phyloP scores from a whole-genome alignment of 2,113 vertebrate species.

The Hoplias malabaricus region DNA sequence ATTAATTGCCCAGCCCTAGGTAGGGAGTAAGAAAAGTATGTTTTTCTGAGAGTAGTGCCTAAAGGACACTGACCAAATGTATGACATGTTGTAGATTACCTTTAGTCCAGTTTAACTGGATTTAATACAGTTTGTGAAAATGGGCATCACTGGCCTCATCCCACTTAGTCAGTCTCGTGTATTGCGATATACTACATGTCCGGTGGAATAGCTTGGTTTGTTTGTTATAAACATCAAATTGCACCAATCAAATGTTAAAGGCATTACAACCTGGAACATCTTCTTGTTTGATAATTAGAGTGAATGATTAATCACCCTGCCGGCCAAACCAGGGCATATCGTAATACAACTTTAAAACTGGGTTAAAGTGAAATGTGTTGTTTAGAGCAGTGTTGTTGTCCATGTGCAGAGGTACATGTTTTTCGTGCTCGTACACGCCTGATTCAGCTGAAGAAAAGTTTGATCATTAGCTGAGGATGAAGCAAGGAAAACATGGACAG shows the following conservation, averaged over 20 bases:
- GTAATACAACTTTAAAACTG: not conserved
- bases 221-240: not conserved
- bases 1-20: no score
- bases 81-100: no score
- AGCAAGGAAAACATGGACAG: not conserved
- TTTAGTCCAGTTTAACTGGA: no score
- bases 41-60: no score
- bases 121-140: no score
- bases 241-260: not conserved
- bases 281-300: not conserved
- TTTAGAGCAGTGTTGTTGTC: not conserved
- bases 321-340: not conserved
- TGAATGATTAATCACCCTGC: not conserved
- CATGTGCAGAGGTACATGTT: not conserved
- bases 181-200: no score
- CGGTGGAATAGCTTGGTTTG: not conserved
- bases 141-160: no score
- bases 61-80: no score
- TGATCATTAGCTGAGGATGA: not conserved
- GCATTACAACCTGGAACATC: not conserved
- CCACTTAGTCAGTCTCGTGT: no score
- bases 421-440: not conserved
- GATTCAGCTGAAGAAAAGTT: not conserved
- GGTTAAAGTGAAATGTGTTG: slow-evolving; percentile 5
- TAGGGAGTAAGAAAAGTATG: no score